A percentile compares a stretch with the other conserved stretches of the same genome.
phyloP scores from a whole-genome alignment of 2,797 vertebrate species.

The Melanotaenia nigrans region DNA sequence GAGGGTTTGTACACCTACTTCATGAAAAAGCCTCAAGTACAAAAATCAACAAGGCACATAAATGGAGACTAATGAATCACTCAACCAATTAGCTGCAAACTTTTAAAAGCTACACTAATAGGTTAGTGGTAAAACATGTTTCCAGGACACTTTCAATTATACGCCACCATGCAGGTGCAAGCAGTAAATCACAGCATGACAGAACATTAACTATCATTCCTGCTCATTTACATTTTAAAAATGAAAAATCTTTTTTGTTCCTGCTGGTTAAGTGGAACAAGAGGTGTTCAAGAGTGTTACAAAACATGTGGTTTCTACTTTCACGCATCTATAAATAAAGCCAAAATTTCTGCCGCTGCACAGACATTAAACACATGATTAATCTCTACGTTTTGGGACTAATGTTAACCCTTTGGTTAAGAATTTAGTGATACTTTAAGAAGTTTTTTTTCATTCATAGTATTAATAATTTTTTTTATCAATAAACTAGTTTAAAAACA shows the following conservation, averaged over 20 bases:
- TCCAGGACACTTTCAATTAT: constrained; percentile 7
- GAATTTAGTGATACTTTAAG: neutral
- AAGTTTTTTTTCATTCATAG: too few relatives aligned
- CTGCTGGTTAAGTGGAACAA: constrained; percentile 11
- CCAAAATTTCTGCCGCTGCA: neutral
- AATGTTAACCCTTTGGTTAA: too few relatives aligned
- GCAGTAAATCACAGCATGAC: constrained; percentile 1
- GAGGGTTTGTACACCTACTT: constrained; percentile 17
- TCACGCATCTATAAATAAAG: neutral
- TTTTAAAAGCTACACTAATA: constrained; percentile 7
- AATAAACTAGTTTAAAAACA: too few relatives aligned
- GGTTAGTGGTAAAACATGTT: constrained; percentile 5
- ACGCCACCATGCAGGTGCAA: neutral
- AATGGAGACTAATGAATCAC: constrained; percentile 19
- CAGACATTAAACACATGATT: neutral
- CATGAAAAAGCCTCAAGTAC: constrained; percentile 25
- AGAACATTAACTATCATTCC: neutral
- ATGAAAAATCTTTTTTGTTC: neutral
- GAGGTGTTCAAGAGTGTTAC: constrained; percentile 3
- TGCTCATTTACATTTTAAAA: constrained; percentile 17
- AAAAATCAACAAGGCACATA: constrained; percentile 11
- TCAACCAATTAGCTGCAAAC: constrained; percentile 18
- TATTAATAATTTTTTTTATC: too few relatives aligned
- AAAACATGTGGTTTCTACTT: constrained; percentile 2
- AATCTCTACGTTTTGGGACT: neutral